Conservation (phyloP, 2,113 vertebrate genomes). For the Rhinogobius similis region DNA sequence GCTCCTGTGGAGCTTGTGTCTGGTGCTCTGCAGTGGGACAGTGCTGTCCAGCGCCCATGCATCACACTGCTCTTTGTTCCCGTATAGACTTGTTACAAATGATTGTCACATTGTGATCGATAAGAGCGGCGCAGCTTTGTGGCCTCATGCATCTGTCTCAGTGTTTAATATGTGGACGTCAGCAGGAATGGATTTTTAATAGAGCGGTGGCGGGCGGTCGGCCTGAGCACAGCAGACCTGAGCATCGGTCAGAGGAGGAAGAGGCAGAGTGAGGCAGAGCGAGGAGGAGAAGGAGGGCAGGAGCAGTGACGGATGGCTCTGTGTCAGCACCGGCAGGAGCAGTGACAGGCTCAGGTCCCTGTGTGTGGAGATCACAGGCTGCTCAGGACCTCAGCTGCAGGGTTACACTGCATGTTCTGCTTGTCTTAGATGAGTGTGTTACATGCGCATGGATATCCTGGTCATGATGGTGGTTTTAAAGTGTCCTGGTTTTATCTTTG, state of each 20-base stretch:
- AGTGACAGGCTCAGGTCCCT: background rate
- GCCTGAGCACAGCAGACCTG: background rate
- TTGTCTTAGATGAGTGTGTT: too few relatives aligned
- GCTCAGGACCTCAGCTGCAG: background rate
- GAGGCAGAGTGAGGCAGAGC: background rate
- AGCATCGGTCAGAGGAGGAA: background rate
- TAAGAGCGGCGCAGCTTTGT: background rate
- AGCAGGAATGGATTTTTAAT: slow-evolving; percentile 12
- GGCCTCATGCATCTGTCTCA: slow-evolving; percentile 6
- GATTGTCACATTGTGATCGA: slow-evolving; percentile 6
- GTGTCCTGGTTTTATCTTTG: too few relatives aligned
- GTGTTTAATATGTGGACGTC: slow-evolving; percentile 10
- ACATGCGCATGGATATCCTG: too few relatives aligned
- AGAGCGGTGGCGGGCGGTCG: background rate
- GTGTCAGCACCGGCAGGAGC: background rate
- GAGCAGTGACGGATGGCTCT: background rate
- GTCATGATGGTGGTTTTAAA: too few relatives aligned
- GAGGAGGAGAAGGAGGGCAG: background rate
- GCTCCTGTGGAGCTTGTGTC: too few relatives aligned
- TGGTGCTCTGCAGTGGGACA: background rate
- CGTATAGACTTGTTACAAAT: background rate
- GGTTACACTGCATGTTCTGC: too few relatives aligned
- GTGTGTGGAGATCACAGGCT: background rate
- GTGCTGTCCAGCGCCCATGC: background rate
- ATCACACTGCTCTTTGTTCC: background rate